These are phyloP conservation scores for Misgurnus mizolepis DNA, from an alignment of 2,113 vertebrate genomes.

Conservation along the genomic window DNA sequence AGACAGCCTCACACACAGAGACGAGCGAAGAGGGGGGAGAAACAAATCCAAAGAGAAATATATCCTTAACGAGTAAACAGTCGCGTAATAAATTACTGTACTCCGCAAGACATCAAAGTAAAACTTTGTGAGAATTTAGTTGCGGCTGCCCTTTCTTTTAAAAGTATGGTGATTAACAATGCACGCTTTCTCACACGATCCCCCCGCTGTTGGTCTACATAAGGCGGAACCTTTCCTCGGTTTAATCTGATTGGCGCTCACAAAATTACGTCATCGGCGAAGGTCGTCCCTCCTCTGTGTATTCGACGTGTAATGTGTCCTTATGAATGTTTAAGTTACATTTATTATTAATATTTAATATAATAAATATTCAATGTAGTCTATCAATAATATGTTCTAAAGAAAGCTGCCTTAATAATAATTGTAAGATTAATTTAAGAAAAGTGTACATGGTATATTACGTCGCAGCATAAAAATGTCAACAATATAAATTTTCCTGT, in stretches of 20 bases:
- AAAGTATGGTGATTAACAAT: background rate
- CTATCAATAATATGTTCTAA: no score
- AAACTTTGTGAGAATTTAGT: background rate
- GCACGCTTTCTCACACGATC: background rate
- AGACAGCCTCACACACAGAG: constrained; percentile 16
- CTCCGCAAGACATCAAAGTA: background rate
- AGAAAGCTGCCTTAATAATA: no score
- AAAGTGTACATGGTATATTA: no score
- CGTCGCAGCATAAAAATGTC: no score
- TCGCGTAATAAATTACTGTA: background rate
- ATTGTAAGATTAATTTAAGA: no score
- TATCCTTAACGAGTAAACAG: background rate
- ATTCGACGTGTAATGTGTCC: no score
- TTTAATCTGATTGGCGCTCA: constrained; percentile 76
- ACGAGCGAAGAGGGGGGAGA: background rate
- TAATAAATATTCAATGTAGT: no score
- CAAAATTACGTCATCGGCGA: constrained; percentile 63
- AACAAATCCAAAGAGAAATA: background rate
- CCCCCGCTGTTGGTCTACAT: constrained; percentile 10
- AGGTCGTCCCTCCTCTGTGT: background rate
- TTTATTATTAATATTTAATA: no score
- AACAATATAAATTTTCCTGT: no score
- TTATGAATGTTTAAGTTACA: no score
- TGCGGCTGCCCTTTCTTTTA: background rate
- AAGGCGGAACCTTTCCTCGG: constrained; percentile 51